Percentiles rank a stretch among this genome's conserved stretches.
phyloP scores from a whole-genome alignment of 2,797 vertebrate genomes.

The Pseudopleuronectes americanus region DNA sequence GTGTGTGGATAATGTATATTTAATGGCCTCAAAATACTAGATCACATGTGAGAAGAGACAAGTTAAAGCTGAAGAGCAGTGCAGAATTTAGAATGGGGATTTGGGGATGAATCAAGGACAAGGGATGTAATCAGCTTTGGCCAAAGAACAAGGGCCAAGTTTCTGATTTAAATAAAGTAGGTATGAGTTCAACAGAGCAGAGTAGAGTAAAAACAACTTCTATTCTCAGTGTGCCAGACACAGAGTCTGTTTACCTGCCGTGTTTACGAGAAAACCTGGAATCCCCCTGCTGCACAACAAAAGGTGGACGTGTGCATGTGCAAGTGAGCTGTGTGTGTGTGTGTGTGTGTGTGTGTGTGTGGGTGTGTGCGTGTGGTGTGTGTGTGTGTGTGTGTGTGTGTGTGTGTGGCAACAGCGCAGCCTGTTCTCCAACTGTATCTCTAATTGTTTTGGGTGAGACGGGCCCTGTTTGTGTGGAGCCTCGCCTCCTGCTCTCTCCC shows the following conservation, averaged over 20 bases:
- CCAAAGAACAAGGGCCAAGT: background rate
- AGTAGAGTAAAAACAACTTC: conserved; percentile 10
- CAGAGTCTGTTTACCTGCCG: conserved; percentile 74
- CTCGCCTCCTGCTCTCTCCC: conserved; percentile 39
- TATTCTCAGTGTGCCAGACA: conserved; percentile 65
- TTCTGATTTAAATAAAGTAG: background rate
- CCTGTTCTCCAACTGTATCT: conserved; percentile 38
- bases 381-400: conserved; percentile 30
- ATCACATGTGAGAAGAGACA: too few species aligned
- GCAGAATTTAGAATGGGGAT: too few species aligned
- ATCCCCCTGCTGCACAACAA: conserved; percentile 73
- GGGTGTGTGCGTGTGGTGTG: conserved; percentile 11
- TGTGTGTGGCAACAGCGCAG: conserved; percentile 22
- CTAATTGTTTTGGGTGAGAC: conserved; percentile 58
- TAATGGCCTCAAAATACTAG: too few species aligned
- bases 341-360: conserved; percentile 1
- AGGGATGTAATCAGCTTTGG: background rate
- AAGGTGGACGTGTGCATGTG: conserved; percentile 75
- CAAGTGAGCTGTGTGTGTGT: conserved; percentile 42
- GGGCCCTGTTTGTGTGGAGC: conserved; percentile 49
- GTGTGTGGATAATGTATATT: too few species aligned
- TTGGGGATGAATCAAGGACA: background rate
- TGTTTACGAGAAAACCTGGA: conserved; percentile 79
- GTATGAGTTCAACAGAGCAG: conserved; percentile 24
- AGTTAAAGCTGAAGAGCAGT: too few species aligned